Evolutionary conservation across 37 sponge, comb jelly and placozoan species (phyloP).

Genomic region (Amphimedon queenslandica): DNA sequence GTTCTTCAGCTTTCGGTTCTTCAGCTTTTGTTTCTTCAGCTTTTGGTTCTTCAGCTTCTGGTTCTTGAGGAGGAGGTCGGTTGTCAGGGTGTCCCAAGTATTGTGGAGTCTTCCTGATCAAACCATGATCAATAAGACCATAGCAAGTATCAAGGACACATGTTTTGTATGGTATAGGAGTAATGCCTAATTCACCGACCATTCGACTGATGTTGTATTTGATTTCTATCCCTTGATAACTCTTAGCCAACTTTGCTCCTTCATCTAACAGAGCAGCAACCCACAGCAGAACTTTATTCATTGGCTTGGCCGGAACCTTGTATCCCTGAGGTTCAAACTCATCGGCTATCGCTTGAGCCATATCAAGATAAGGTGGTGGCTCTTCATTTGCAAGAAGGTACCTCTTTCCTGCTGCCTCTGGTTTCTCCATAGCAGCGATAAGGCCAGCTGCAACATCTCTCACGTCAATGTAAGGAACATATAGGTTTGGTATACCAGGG

Average conservation of each 20-base stretch:
- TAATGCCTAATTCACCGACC: conserved; percentile 46
- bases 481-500: conserved; percentile 53
- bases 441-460: conserved; percentile 87
- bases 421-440: conserved; percentile 74
- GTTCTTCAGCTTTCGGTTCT: not conserved
- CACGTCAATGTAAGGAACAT: conserved; percentile 64
- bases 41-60: not conserved
- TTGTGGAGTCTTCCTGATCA: conserved; percentile 30
- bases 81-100: conserved; percentile 38
- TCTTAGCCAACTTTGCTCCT: not conserved
- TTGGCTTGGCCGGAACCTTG: conserved; percentile 12
- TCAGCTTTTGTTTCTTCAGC: not conserved
- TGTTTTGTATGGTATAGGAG: conserved; percentile 22
- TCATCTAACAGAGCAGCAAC: not conserved
- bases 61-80: not conserved
- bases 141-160: conserved; percentile 60
- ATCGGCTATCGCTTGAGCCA: conserved; percentile 28
- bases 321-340: conserved; percentile 70
- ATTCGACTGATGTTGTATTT: conserved; percentile 29
- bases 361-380: conserved; percentile 28
- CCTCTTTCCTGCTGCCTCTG: conserved; percentile 70
- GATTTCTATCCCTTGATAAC: conserved; percentile 6
- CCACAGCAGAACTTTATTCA: conserved; percentile 10
- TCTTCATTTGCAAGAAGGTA: conserved; percentile 14
- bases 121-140: conserved; percentile 49